Percentiles rank a stretch among this genome's conserved stretches.
phyloP scores from a whole-genome alignment of 2,113 vertebrate species.

The Trogon melanurus region DNA sequence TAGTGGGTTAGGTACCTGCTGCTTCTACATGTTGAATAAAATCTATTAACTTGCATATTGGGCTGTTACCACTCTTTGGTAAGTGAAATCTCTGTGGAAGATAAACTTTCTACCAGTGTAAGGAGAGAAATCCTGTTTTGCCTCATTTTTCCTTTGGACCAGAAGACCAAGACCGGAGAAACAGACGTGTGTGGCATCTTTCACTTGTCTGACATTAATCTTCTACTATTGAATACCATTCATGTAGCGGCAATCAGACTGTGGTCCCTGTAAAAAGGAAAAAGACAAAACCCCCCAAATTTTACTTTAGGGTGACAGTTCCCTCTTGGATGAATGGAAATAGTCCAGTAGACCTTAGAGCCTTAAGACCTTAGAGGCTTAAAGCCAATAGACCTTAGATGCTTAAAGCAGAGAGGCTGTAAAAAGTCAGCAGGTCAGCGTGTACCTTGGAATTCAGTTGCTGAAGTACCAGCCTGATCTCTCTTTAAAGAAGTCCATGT shows the following conservation, averaged over 20 bases:
- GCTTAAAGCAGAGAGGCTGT: neutral
- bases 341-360: neutral
- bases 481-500: neutral
- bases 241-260: neutral
- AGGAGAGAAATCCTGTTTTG: neutral
- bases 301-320: neutral
- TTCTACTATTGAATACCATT: neutral
- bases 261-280: neutral
- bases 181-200: neutral
- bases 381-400: neutral
- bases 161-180: neutral
- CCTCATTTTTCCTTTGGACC: neutral
- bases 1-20: neutral
- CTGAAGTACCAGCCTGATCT: neutral
- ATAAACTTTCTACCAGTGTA: neutral
- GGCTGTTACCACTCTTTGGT: neutral
- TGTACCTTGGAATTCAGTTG: neutral
- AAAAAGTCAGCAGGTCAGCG: neutral
- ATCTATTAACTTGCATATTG: neutral
- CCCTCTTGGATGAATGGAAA: neutral
- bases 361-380: neutral
- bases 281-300: too few relatives aligned
- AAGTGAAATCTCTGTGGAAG: neutral
- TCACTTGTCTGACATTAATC: neutral
- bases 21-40: neutral